Conservation (phyloP, 2,888 invertebrate genomes). For the Watsonalla binaria region DNA sequence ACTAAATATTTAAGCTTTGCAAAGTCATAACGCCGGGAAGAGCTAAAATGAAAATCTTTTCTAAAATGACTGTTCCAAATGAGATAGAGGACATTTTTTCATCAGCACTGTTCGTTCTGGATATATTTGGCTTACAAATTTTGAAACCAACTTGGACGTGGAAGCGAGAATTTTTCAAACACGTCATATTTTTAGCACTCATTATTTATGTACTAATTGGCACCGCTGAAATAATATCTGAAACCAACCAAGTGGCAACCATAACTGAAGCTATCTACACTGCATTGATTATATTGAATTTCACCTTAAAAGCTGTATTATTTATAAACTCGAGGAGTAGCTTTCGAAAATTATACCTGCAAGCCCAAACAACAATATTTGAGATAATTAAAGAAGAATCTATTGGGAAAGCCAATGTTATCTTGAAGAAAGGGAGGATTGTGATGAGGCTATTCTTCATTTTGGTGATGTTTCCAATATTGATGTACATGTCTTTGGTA, state of each 20-base stretch:
- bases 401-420: conserved; percentile 12
- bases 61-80: conserved; percentile 19
- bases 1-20: conserved; percentile 7
- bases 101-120: conserved; percentile 34
- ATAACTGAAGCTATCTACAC: conserved; percentile 50
- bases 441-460: conserved; percentile 26
- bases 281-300: conserved; percentile 30
- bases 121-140: conserved; percentile 47
- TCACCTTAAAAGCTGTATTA: conserved; percentile 34
- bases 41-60: conserved; percentile 31
- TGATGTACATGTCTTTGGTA: conserved; percentile 31
- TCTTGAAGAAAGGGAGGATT: conserved; percentile 26
- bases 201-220: conserved; percentile 46
- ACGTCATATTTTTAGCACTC: conserved; percentile 28
- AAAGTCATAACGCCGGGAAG: conserved; percentile 12
- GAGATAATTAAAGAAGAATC: conserved; percentile 28
- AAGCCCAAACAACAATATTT: conserved; percentile 38
- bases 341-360: conserved; percentile 38
- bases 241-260: conserved; percentile 27
- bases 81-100: conserved; percentile 40
- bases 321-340: conserved; percentile 28
- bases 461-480: conserved; percentile 29
- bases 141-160: conserved; percentile 52
- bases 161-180: conserved; percentile 30
- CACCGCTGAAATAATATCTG: conserved; percentile 36